These are phyloP conservation scores for Ceramica pisi DNA, from an alignment of 2,888 invertebrate species.

Conservation along the genomic window DNA sequence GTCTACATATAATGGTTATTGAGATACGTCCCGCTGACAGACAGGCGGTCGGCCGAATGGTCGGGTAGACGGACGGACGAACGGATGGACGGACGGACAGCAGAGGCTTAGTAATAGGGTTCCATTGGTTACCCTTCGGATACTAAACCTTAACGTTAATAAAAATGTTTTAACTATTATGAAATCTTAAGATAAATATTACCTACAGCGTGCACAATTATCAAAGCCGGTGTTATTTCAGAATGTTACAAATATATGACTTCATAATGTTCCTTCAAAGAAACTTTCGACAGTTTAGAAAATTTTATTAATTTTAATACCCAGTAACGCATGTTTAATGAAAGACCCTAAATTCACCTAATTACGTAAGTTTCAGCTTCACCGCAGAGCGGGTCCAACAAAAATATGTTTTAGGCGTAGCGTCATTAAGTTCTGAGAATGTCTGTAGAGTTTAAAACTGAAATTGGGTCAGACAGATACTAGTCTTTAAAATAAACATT, in stretches of 20 bases:
- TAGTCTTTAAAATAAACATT: neutral
- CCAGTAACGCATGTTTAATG: conserved; percentile 3
- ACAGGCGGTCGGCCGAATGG: too few species aligned
- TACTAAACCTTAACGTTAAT: too few species aligned
- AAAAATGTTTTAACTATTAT: too few species aligned
- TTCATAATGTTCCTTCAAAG: neutral
- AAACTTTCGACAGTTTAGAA: neutral
- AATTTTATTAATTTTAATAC: conserved; percentile 16
- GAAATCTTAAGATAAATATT: too few species aligned
- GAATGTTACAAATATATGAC: neutral
- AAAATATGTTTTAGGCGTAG: conserved; percentile 33
- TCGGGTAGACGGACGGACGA: too few species aligned
- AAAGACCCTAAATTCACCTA: conserved; percentile 29
- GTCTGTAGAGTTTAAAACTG: conserved; percentile 9
- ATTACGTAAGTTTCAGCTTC: conserved; percentile 24
- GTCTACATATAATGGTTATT: too few species aligned
- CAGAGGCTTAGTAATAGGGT: too few species aligned
- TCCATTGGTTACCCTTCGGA: too few species aligned
- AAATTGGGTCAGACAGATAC: conserved; percentile 23
- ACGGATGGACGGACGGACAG: too few species aligned
- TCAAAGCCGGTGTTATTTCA: neutral
- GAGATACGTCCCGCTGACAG: too few species aligned
- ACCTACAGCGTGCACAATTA: too few species aligned
- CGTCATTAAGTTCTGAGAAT: conserved; percentile 13
- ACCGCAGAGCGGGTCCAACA: conserved; percentile 8